phyloP scores from a whole-genome alignment of 2,797 vertebrate genomes.

The Acrossocheilus fasciatus region DNA sequence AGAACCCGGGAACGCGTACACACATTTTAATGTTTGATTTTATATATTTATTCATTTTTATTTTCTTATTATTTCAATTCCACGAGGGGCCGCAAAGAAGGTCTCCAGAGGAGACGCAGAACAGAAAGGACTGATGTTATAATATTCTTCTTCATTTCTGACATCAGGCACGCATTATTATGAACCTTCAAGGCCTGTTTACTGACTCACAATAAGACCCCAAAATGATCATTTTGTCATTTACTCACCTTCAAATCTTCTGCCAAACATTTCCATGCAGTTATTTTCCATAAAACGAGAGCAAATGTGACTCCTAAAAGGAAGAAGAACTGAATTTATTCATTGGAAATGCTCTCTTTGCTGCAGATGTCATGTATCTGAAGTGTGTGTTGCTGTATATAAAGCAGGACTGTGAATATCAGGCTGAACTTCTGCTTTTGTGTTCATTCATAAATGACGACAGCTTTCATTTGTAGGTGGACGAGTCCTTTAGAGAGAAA shows the following conservation, averaged over 20 bases:
- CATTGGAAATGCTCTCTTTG: background rate
- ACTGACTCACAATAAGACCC: background rate
- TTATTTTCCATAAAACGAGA: background rate
- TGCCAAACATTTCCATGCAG: background rate
- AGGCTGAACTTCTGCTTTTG: background rate
- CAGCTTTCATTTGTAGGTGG: background rate
- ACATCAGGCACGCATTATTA: background rate
- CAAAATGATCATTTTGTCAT: background rate
- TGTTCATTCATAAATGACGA: background rate
- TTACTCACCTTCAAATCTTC: background rate
- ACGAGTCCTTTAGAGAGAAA: background rate
- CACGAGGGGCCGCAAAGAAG: constrained; percentile 54
- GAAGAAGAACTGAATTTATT: background rate
- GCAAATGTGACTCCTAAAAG: background rate
- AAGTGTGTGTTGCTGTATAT: background rate
- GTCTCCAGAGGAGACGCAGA: constrained; percentile 18
- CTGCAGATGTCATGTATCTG: background rate
- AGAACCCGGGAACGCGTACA: constrained; percentile 57
- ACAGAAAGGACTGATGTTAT: constrained; percentile 61
- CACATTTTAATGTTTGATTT: constrained; percentile 75
- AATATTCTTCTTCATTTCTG: constrained; percentile 12
- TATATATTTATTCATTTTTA: constrained; percentile 79
- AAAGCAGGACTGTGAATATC: background rate
- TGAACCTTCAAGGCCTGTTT: background rate
- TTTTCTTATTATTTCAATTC: constrained; percentile 74